Percentiles rank a stretch among this genome's conserved stretches.
Conservation (phyloP, 2,888 invertebrate genomes). For the Tholera decimalis region DNA sequence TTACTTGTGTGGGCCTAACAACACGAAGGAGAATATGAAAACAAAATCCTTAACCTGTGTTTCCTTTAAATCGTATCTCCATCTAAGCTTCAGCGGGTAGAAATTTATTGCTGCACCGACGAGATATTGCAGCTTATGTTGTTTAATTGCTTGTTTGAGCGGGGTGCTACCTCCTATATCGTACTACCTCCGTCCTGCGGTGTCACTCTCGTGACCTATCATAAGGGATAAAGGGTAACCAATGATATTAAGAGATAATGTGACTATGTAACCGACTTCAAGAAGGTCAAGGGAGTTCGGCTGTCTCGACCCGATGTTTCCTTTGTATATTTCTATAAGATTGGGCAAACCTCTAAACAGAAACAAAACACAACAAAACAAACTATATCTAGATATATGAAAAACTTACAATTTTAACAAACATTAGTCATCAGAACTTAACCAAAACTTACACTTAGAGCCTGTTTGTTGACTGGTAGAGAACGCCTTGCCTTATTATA, state of each 20-base stretch:
- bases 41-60: background rate
- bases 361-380: too few relatives aligned
- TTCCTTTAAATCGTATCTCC: background rate
- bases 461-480: too few relatives aligned
- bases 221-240: background rate
- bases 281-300: too few relatives aligned
- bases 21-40: background rate
- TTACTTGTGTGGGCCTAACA: background rate
- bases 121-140: slow-evolving; percentile 15
- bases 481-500: too few relatives aligned
- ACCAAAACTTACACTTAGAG: too few relatives aligned
- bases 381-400: too few relatives aligned
- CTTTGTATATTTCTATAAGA: too few relatives aligned
- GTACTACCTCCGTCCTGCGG: background rate
- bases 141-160: slow-evolving; percentile 3
- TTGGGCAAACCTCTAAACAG: too few relatives aligned
- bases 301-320: too few relatives aligned
- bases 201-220: background rate
- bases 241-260: background rate
- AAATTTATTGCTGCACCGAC: slow-evolving; percentile 3
- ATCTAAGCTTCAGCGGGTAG: background rate
- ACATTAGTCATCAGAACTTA: too few relatives aligned
- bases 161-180: background rate
- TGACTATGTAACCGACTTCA: too few relatives aligned
- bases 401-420: too few relatives aligned